Evolutionary conservation across 2,888 invertebrate species (phyloP).

Genomic region (Nesidiocoris tenuis): DNA sequence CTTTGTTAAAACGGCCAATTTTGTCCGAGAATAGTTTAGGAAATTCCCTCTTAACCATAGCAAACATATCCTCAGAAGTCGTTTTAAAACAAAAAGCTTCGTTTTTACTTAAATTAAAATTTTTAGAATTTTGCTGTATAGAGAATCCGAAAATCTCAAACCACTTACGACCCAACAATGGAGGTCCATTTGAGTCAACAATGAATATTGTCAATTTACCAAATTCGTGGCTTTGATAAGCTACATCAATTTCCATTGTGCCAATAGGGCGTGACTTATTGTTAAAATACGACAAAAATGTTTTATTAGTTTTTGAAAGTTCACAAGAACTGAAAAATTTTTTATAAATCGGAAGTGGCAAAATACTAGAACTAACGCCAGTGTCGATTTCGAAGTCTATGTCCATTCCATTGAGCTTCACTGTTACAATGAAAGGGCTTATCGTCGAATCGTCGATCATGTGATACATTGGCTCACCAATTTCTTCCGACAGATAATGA

Average conservation of each 20-base stretch:
- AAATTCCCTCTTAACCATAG: conserved; percentile 33
- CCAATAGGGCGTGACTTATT: no score
- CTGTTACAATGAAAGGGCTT: background rate
- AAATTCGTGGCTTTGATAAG: no score
- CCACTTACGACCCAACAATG: no score
- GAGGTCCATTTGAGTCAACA: no score
- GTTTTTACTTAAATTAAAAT: no score
- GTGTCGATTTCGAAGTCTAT: background rate
- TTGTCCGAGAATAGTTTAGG: conserved; percentile 43
- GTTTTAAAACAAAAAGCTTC: no score
- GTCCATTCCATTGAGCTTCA: background rate
- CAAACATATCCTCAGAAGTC: conserved; percentile 4
- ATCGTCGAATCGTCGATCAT: no score
- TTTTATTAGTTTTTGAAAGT: background rate
- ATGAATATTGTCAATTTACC: no score
- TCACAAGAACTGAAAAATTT: background rate
- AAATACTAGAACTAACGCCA: background rate
- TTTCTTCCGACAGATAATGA: background rate
- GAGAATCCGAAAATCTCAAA: no score
- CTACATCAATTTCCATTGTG: no score
- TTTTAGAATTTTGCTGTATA: no score
- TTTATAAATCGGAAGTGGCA: background rate
- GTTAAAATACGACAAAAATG: background rate
- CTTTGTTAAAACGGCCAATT: conserved; percentile 42
- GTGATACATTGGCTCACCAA: background rate